Conservation (phyloP, 2,113 vertebrate genomes). For the Gavialis gangeticus region DNA sequence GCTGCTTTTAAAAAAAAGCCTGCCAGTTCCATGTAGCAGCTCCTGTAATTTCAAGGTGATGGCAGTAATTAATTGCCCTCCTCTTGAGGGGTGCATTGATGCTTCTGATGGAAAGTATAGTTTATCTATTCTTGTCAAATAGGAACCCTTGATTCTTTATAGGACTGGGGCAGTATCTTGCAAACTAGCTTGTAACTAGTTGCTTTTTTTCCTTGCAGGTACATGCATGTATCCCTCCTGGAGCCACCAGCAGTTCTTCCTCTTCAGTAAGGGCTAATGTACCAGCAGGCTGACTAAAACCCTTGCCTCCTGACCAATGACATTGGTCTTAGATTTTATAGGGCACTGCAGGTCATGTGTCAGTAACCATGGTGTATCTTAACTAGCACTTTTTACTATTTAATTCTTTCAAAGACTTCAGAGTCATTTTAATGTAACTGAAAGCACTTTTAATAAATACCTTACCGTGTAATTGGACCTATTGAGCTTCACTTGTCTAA, state of each 20-base stretch:
- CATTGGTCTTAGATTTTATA: constrained; percentile 4
- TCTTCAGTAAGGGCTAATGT: constrained; percentile 57
- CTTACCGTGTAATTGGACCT: background rate
- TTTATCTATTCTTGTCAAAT: background rate
- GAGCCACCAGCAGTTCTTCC: constrained; percentile 78
- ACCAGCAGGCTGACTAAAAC: background rate
- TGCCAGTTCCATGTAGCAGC: background rate
- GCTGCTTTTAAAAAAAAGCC: background rate
- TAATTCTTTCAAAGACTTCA: constrained; percentile 50
- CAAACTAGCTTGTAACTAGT: background rate
- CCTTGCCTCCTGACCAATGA: constrained; percentile 7
- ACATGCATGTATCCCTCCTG: constrained; percentile 82
- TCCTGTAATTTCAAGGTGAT: background rate
- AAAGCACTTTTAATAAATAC: constrained; percentile 80
- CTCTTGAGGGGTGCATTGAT: background rate
- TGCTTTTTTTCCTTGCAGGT: constrained; percentile 66
- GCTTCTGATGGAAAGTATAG: background rate
- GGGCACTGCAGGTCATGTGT: constrained; percentile 62
- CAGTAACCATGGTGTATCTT: constrained; percentile 44
- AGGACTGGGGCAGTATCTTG: background rate
- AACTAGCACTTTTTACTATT: constrained; percentile 44
- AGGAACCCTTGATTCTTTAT: background rate
- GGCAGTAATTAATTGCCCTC: background rate
- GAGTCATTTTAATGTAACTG: constrained; percentile 53
- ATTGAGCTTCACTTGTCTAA: background rate